Conservation (phyloP, 2,888 invertebrate genomes). For the Pollenia amentaria region DNA sequence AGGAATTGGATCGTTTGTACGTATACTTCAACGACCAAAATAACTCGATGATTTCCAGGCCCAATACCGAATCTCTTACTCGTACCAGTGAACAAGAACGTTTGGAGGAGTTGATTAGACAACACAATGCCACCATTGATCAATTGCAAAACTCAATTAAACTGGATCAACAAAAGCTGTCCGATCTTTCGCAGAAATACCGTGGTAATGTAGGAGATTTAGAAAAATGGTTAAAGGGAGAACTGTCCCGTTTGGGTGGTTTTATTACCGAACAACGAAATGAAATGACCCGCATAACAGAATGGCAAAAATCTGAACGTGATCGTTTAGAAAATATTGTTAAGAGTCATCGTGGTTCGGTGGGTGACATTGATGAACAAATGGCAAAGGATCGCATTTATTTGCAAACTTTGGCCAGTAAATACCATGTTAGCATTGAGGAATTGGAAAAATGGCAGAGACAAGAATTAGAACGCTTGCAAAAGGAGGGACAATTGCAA, state of each 20-base stretch:
- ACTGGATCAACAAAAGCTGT: conserved; percentile 81
- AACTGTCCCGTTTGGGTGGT: conserved; percentile 80
- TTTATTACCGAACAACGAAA: conserved; percentile 81
- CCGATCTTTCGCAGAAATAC: conserved; percentile 80
- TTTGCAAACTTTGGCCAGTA: conserved; percentile 80
- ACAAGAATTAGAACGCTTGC: conserved; percentile 81
- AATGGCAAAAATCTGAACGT: conserved; percentile 82
- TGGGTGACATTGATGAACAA: conserved; percentile 80
- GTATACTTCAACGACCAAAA: conserved; percentile 80
- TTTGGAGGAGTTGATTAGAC: conserved; percentile 79
- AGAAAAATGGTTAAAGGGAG: conserved; percentile 81
- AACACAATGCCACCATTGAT: conserved; percentile 82
- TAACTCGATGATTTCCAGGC: conserved; percentile 77
- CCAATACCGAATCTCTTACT: conserved; percentile 75
- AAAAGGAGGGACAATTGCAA: conserved; percentile 78
- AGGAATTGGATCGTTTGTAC: conserved; percentile 81
- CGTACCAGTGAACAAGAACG: conserved; percentile 78
- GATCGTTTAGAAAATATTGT: conserved; percentile 80
- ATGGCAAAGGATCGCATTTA: conserved; percentile 81
- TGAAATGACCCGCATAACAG: conserved; percentile 81
- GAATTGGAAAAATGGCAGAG: conserved; percentile 83
- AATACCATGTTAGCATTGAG: conserved; percentile 82
- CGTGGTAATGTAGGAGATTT: conserved; percentile 82
- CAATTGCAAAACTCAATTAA: conserved; percentile 81
- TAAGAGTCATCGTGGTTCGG: conserved; percentile 81